Evolutionary conservation across 2,113 vertebrate species (phyloP), one percentile per base, ranked within the genome.

Genomic region (Xenopus tropicalis): DNA sequence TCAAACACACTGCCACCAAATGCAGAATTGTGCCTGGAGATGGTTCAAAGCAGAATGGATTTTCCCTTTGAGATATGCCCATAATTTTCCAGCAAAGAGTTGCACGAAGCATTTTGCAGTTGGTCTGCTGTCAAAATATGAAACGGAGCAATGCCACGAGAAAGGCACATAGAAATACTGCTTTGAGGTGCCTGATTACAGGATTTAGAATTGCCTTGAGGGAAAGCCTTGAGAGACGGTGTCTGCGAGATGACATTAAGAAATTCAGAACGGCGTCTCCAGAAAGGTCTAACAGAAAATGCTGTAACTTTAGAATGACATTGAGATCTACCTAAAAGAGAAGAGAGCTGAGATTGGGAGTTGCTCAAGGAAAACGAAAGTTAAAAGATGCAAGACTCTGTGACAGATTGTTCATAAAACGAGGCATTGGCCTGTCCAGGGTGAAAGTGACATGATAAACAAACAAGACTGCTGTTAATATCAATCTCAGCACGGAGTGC

Each of bases 401-500:
- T 77, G 82, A 82, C 84, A 89, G 84, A 83, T 74, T 81, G 84
- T 88, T 87, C 80, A 84, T 88, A 85, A 88, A 88, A 80, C 16
- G 84, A 78, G 77, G 61, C 51, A 68, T 69, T 69, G 65, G 44
- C 69, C 77, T 79, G 80, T 61, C 43, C 66, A 78, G 54, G 84
- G 70, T 83, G 20, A 80, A 84, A 59, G 64, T 66, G 63, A 74
- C 64, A 74, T 51, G 72, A 73, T 66, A 74, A 67, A 74, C 56
- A 74, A 74, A 75, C 57, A 17, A 43, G 17, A 25, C 72, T 25
- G n/a, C 56, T 62, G n/a, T 67, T 68, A 29, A 52, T 52, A 48
- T 66, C 63, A 57, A 14, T 67, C 63, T 59, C 23, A 42, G 46
- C 19, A 63, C 52, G 12, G 23, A 52, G 42, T 16, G n/a, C 20